Conservation (phyloP, 2,888 invertebrate genomes). For the Idaea dimidiata region DNA sequence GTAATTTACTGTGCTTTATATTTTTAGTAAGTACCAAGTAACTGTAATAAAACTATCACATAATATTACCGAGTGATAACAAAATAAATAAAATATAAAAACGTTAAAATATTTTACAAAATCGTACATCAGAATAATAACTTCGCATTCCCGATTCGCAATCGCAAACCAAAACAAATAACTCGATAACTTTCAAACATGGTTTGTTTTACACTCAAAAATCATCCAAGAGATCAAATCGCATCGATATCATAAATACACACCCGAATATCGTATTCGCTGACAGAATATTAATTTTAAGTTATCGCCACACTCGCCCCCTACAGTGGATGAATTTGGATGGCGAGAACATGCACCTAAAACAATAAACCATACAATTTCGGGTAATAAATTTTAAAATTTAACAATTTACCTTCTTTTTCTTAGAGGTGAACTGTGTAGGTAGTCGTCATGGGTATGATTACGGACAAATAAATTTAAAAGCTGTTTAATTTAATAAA, state of each 20-base stretch:
- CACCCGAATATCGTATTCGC: constrained; percentile 59
- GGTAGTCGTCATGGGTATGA: constrained; percentile 21
- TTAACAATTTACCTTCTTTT: constrained; percentile 53
- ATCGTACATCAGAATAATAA: background rate
- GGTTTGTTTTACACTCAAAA: constrained; percentile 31
- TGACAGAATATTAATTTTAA: constrained; percentile 76
- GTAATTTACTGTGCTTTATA: no score
- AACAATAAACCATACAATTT: constrained; percentile 63
- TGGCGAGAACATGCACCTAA: constrained; percentile 59
- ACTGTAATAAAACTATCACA: no score
- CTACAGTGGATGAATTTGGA: constrained; percentile 51
- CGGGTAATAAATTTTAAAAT: constrained; percentile 54
- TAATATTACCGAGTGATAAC: background rate
- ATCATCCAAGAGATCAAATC: constrained; percentile 50
- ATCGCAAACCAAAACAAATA: constrained; percentile 45
- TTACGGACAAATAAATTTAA: constrained; percentile 17
- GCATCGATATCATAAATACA: constrained; percentile 64
- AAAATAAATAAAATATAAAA: background rate
- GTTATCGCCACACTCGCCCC: constrained; percentile 53
- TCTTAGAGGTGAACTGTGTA: constrained; percentile 37
- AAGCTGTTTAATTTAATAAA: constrained; percentile 10
- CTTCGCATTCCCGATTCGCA: constrained; percentile 10
- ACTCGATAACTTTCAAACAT: constrained; percentile 21
- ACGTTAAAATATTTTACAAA: background rate
- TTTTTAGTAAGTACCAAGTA: no score